Evolutionary conservation across 2,113 vertebrate species (phyloP).

Genomic region (Apistogramma diplotaenia): DNA sequence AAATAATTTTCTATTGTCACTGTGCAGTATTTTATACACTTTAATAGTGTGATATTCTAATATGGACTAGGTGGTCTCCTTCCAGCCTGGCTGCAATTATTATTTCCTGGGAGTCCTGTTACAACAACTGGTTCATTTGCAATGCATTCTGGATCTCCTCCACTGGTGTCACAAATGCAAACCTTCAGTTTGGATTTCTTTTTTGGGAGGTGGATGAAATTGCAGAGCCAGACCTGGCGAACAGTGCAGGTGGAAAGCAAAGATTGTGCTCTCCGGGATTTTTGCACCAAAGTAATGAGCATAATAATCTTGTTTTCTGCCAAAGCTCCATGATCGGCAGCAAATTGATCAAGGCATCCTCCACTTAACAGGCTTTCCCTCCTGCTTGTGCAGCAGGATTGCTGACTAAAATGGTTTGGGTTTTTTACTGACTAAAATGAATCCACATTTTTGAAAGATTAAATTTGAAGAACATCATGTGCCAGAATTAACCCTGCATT

Average conservation of each 20-base stretch:
- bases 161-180: too few relatives aligned
- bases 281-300: neutral
- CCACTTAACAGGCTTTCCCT: neutral
- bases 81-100: too few relatives aligned
- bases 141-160: too few relatives aligned
- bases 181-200: neutral
- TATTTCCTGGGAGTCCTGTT: too few relatives aligned
- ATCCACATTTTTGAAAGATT: neutral
- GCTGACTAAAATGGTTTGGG: neutral
- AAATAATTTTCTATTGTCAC: too few relatives aligned
- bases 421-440: neutral
- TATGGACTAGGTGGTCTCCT: too few relatives aligned
- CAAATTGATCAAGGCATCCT: neutral
- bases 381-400: neutral
- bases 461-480: neutral
- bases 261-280: neutral
- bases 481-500: neutral
- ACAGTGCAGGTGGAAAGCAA: neutral
- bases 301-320: neutral
- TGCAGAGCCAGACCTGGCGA: neutral
- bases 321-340: neutral
- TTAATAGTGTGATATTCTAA: too few relatives aligned
- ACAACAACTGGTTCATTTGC: too few relatives aligned
- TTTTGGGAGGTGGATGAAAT: neutral
- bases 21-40: too few relatives aligned